These are phyloP conservation scores for Eristalis tenax DNA, from an alignment of 2,888 invertebrate genomes.

Conservation along the genomic window DNA sequence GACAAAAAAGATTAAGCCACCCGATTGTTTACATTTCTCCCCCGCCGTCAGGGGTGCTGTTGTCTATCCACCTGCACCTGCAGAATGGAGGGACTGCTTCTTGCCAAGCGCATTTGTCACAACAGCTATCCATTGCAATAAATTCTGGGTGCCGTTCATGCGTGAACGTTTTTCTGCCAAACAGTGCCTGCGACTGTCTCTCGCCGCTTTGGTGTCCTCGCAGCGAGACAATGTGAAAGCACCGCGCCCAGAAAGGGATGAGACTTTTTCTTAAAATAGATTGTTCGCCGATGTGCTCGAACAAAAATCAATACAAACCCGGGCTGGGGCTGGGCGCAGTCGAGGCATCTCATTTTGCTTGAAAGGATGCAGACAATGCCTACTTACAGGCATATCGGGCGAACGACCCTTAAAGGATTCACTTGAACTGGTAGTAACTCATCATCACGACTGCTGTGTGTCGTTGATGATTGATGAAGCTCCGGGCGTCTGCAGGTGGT, in stretches of 20 bases:
- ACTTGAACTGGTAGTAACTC: neutral
- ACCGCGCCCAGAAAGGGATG: neutral
- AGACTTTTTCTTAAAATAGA: neutral
- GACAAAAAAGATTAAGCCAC: neutral
- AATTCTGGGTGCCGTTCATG: constrained; percentile 6
- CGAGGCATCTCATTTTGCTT: neutral
- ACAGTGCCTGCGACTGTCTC: constrained; percentile 19
- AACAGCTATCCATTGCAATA: constrained; percentile 14
- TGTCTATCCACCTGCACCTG: neutral
- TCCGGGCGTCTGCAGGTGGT: too few species aligned
- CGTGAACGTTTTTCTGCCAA: constrained; percentile 17
- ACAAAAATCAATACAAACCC: neutral
- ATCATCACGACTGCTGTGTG: neutral
- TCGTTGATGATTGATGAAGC: neutral
- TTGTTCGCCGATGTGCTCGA: neutral
- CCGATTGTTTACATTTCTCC: neutral
- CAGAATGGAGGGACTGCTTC: neutral
- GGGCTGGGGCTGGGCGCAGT: neutral
- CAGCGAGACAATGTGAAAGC: constrained; percentile 7
- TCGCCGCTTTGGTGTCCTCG: neutral
- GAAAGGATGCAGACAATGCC: neutral
- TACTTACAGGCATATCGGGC: neutral
- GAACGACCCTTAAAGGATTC: neutral
- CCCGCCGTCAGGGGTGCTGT: neutral
- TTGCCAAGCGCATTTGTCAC: constrained; percentile 21